Conservation (phyloP, 2,113 vertebrate genomes). For the Ptyas mucosa region DNA sequence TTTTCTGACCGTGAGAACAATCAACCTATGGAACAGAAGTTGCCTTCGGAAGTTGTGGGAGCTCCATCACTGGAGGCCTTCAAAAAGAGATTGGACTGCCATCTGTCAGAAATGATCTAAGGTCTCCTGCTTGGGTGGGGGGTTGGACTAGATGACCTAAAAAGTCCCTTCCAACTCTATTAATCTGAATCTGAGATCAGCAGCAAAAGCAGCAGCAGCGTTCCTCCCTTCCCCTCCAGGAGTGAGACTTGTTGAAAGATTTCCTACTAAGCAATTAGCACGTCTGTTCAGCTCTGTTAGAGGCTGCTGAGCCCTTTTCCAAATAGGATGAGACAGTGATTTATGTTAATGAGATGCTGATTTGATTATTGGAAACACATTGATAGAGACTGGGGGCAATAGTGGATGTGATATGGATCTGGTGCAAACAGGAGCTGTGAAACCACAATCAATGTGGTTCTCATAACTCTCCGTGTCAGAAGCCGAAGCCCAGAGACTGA, state of each 20-base stretch:
- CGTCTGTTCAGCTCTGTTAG: neutral
- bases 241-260: neutral
- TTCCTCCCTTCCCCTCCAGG: neutral
- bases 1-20: no score
- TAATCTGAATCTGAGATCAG: no score
- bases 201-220: neutral
- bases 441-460: neutral
- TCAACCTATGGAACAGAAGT: no score
- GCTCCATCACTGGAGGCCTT: no score
- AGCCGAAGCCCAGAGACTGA: neutral
- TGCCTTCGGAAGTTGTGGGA: no score
- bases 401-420: neutral
- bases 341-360: neutral
- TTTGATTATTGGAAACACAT: neutral
- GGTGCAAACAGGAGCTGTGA: neutral
- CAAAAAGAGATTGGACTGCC: no score
- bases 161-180: no score
- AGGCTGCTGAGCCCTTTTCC: neutral
- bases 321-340: neutral
- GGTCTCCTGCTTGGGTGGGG: no score
- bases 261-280: neutral
- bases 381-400: neutral
- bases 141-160: no score
- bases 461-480: neutral
- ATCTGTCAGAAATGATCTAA: no score